Conservation (phyloP, 1,140 invertebrate species). For the Drosophila kanapiae region DNA sequence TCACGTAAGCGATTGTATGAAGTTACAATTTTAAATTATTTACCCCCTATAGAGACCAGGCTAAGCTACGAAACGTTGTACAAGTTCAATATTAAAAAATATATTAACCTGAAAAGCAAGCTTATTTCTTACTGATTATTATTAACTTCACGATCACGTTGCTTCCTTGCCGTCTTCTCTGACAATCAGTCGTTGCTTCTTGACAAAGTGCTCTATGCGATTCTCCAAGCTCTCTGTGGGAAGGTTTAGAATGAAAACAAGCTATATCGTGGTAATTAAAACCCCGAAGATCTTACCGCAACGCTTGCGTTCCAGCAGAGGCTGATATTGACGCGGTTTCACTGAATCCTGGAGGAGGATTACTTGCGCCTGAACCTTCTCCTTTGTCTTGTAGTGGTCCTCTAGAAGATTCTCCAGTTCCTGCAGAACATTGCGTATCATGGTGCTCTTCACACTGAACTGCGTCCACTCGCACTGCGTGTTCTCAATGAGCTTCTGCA, state of each 20-base stretch:
- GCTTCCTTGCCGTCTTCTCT: conserved; percentile 18
- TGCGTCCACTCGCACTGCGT: conserved; percentile 92
- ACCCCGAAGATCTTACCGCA: conserved; percentile 87
- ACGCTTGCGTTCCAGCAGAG: conserved; percentile 90
- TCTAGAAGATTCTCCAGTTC: conserved; percentile 86
- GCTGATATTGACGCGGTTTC: conserved; percentile 89
- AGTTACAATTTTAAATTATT: conserved; percentile 64
- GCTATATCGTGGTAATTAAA: background rate
- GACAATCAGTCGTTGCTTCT: conserved; percentile 86
- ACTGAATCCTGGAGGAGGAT: conserved; percentile 89
- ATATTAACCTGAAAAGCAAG: conserved; percentile 32
- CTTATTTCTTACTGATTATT: background rate
- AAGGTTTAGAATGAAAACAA: background rate
- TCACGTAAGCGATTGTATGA: conserved; percentile 41
- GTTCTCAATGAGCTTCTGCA: conserved; percentile 88
- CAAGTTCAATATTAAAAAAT: conserved; percentile 44
- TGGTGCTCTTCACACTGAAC: conserved; percentile 91
- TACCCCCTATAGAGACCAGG: conserved; percentile 42
- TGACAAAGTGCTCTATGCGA: conserved; percentile 90
- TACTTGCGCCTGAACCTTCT: conserved; percentile 85
- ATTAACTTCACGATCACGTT: background rate
- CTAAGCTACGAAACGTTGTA: conserved; percentile 58
- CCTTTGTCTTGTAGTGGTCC: conserved; percentile 47
- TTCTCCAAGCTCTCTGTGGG: conserved; percentile 90
- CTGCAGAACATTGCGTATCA: conserved; percentile 90